These are phyloP conservation scores for Sebastes melanostomus DNA, from an alignment of 2,797 vertebrate species.

Conservation along the genomic window DNA sequence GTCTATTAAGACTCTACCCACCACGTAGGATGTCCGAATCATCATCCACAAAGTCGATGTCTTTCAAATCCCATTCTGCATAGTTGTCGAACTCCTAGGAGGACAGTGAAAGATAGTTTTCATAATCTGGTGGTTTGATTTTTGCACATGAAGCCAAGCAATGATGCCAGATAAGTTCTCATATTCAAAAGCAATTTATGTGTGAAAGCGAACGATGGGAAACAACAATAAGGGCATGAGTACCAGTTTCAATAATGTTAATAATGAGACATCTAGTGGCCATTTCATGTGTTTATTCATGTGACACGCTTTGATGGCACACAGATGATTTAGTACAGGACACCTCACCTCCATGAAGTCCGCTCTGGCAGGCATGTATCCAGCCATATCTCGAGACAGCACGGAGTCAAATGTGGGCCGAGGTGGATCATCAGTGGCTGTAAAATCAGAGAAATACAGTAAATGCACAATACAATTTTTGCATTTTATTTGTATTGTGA, in stretches of 20 bases:
- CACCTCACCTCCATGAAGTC: slow-evolving; percentile 95
- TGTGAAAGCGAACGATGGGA: background rate
- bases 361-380: slow-evolving; percentile 98
- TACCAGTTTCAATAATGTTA: slow-evolving; percentile 6
- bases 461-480: background rate
- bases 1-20: slow-evolving; percentile 69
- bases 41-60: slow-evolving; percentile 99
- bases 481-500: background rate
- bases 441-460: slow-evolving; percentile 4
- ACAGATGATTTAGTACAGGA: background rate
- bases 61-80: slow-evolving; percentile 99
- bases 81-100: slow-evolving; percentile 98
- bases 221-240: background rate
- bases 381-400: slow-evolving; percentile 98
- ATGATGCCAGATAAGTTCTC: background rate
- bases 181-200: background rate
- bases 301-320: background rate
- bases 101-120: background rate
- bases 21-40: slow-evolving; percentile 97
- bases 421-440: slow-evolving; percentile 95
- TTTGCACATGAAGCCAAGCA: background rate
- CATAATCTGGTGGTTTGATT: background rate
- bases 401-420: slow-evolving; percentile 94
- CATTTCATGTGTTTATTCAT: background rate
- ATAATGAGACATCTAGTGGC: background rate